Conservation (phyloP, 2,888 invertebrate species). For the Acleris sparsana region DNA sequence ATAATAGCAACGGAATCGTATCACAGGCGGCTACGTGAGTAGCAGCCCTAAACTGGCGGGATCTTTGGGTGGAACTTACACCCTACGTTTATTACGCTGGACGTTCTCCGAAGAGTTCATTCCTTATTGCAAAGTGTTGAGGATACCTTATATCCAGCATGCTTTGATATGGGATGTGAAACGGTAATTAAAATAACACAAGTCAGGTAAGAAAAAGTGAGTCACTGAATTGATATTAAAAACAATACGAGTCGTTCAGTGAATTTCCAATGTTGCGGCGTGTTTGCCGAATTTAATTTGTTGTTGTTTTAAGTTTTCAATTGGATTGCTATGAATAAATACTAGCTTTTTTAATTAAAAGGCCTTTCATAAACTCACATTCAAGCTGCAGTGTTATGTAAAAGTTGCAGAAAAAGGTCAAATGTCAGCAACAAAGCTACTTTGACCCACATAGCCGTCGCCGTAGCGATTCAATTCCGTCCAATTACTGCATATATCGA, state of each 20-base stretch:
- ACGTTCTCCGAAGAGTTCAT: not conserved
- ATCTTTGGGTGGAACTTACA: constrained; percentile 13
- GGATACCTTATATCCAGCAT: not conserved
- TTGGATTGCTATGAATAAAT: not conserved
- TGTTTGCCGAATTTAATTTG: too few species aligned
- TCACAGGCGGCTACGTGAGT: constrained; percentile 61
- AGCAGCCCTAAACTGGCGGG: constrained; percentile 47
- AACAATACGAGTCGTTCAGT: too few species aligned
- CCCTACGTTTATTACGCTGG: constrained; percentile 4
- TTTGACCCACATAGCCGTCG: constrained; percentile 72
- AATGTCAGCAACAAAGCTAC: constrained; percentile 53
- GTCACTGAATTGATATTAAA: too few species aligned
- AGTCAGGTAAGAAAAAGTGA: too few species aligned
- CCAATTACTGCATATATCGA: constrained; percentile 66
- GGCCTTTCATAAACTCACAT: too few species aligned
- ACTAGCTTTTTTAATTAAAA: too few species aligned
- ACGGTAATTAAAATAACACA: too few species aligned
- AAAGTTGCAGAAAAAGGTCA: constrained; percentile 50
- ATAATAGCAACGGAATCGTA: constrained; percentile 57
- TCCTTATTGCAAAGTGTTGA: not conserved
- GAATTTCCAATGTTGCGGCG: too few species aligned
- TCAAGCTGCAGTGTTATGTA: constrained; percentile 11
- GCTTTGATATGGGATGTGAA: too few species aligned
- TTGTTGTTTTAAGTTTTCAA: not conserved
- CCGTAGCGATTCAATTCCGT: constrained; percentile 73